Conservation (phyloP, 2,113 vertebrate species). For the Eolophus roseicapilla region DNA sequence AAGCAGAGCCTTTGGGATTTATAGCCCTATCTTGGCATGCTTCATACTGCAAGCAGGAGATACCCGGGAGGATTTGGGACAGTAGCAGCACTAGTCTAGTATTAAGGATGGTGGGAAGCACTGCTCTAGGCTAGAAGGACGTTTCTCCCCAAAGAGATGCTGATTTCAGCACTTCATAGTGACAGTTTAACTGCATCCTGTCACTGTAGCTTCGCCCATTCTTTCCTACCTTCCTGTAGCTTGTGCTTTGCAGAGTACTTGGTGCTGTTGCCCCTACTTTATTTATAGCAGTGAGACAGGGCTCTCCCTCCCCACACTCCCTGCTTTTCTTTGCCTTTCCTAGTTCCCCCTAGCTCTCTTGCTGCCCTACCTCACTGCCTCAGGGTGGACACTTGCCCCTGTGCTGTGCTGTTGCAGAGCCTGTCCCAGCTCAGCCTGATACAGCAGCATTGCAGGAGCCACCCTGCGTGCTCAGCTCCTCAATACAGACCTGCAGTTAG, state of each 20-base stretch:
- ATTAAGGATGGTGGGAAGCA: neutral
- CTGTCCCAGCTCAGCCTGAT: neutral
- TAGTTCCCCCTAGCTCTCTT: neutral
- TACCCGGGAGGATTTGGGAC: neutral
- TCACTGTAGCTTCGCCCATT: neutral
- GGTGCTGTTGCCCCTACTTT: neutral
- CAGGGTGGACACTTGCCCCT: accelerated
- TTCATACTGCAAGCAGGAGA: neutral
- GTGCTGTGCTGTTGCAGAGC: neutral
- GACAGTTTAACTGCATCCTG: neutral
- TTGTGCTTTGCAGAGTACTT: neutral
- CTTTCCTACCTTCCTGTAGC: neutral
- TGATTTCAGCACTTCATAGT: neutral
- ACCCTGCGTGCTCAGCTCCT: neutral
- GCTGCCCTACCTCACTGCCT: accelerated
- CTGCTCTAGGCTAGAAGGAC: neutral
- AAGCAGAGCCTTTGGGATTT: slow-evolving; percentile 22
- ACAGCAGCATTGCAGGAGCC: neutral
- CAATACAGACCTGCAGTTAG: neutral
- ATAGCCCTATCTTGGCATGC: neutral
- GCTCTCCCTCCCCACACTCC: neutral
- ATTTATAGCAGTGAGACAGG: accelerated
- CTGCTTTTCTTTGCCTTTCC: neutral
- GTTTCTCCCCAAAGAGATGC: neutral
- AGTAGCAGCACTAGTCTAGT: neutral